Conservation (phyloP, 2,113 vertebrate genomes). For the Trochalopteron elliotii region DNA sequence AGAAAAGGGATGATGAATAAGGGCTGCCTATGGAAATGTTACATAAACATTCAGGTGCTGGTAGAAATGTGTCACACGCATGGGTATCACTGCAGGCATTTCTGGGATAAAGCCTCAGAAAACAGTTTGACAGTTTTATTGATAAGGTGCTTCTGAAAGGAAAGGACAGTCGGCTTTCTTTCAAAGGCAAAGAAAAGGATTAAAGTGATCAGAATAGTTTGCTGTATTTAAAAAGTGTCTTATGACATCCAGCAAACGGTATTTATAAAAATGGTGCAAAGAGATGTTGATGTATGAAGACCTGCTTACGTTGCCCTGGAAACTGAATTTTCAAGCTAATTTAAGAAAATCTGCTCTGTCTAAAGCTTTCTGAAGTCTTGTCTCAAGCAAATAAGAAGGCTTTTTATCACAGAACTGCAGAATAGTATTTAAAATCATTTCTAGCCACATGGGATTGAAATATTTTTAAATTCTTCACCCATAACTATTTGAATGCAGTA, state of each 20-base stretch:
- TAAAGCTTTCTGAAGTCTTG: conserved; percentile 57
- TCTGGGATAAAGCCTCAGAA: conserved; percentile 16
- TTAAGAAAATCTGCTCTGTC: conserved; percentile 63
- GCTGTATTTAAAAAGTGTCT: conserved; percentile 50
- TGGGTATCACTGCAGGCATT: conserved; percentile 21
- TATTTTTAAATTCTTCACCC: neutral
- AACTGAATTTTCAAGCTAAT: conserved; percentile 76
- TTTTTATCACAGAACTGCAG: neutral
- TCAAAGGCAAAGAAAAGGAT: conserved; percentile 14
- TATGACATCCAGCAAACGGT: conserved; percentile 24
- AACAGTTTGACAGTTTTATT: conserved; percentile 11
- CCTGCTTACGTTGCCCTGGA: conserved; percentile 74
- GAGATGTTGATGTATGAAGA: conserved; percentile 56
- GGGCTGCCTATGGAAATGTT: neutral
- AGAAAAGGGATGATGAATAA: neutral
- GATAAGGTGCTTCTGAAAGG: conserved; percentile 3
- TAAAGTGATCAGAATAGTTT: conserved; percentile 54
- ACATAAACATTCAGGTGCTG: neutral
- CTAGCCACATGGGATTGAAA: neutral
- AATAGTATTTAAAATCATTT: conserved; percentile 5
- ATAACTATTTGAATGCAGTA: conserved; percentile 12
- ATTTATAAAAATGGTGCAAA: conserved; percentile 60
- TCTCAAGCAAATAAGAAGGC: conserved; percentile 27
- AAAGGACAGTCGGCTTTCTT: neutral
- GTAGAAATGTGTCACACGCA: neutral